Conservation (phyloP, 2,113 vertebrate genomes). For the Gorsachius goisagi region DNA sequence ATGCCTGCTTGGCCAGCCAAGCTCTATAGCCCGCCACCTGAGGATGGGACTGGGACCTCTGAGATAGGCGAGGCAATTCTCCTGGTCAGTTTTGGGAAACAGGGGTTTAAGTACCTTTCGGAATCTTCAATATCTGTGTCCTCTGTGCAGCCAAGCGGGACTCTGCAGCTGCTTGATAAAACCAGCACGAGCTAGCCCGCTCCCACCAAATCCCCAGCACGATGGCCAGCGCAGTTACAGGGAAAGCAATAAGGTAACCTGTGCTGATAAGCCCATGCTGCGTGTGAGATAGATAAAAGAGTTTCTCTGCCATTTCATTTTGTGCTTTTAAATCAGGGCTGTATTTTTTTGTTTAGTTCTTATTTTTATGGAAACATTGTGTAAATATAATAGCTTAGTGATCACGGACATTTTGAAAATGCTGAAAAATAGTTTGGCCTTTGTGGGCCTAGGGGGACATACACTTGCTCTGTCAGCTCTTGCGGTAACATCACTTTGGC, state of each 20-base stretch:
- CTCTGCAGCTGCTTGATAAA: neutral
- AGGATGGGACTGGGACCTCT: neutral
- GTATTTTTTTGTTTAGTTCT: neutral
- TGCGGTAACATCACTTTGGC: neutral
- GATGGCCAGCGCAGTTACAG: neutral
- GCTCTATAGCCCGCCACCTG: neutral
- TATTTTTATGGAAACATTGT: neutral
- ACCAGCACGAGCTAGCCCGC: neutral
- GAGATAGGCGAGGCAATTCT: neutral
- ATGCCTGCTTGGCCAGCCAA: neutral
- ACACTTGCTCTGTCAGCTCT: neutral
- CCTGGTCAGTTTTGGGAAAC: neutral
- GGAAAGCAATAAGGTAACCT: neutral
- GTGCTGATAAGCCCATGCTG: neutral
- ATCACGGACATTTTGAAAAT: neutral
- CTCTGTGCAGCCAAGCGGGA: neutral
- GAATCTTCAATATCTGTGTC: neutral
- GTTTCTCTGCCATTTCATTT: neutral
- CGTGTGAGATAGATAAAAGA: neutral
- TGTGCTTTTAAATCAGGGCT: neutral
- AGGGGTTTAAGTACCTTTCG: neutral
- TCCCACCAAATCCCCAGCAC: neutral
- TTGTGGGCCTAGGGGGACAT: neutral
- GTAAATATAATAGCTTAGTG: neutral
- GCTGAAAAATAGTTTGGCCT: neutral